Evolutionary conservation across 2,888 invertebrate species (phyloP), one percentile per base, ranked within the genome.

Genomic region (Phasia obesa): DNA sequence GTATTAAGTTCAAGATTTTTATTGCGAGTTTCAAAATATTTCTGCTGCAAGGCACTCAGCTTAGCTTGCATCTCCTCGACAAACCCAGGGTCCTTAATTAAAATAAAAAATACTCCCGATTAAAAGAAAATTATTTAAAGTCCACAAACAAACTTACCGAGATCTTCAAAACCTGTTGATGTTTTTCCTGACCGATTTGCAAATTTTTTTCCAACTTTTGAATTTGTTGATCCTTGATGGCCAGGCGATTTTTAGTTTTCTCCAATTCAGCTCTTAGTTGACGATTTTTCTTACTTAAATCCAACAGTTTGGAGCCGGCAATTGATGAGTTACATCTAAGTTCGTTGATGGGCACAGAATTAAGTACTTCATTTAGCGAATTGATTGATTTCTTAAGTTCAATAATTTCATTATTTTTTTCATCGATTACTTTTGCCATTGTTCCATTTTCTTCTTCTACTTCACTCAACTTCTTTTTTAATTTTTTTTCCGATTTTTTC

Each of bases 21-120:
- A 87, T 96, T 96, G 86, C 94, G 94, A 23, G 93, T 93, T 71
- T 96, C 95, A 79, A 93, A 94, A 1, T 96, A 91, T 88, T 95
- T 96, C 84, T 93, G 93, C 80, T 89, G 88, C 73, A 90, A 86
- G 23, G 81, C 85, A 70, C 92, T 86, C 0, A 90, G 93, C 0
- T 94, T 93, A 2, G 88, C 85, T 11, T 92, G 91, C 0, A 95
- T 87, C 89, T 95, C 95, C 17, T 93, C 94, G 4, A 77, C 9
- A 6, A 79, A 59, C 15, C 35, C 82, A 17, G 85, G 49, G 19
- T 85, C 87, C 69, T 87, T 21, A 38, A 49, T 53, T 53, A 15
- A 35, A 11, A 4, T 15, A 35, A 15, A 2, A 7, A 15, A 25
- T 7, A 11, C 17, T n/a, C n/a, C n/a, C n/a, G n/a, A n/a, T 44